Percentiles rank a stretch among this genome's conserved stretches.
Conservation (phyloP, 2,888 invertebrate species). For the Erynnis tages region DNA sequence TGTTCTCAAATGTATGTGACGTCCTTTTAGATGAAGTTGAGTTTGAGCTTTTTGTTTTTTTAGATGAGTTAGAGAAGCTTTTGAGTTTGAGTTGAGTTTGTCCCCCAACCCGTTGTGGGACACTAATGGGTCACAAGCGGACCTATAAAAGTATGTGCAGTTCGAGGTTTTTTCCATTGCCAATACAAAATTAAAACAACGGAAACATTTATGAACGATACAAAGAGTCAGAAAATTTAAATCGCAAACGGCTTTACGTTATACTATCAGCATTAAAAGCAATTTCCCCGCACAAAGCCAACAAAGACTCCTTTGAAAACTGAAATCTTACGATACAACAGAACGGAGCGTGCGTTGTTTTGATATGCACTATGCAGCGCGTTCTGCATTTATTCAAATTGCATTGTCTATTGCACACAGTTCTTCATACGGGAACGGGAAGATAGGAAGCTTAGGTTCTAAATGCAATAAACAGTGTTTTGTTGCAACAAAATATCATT, state of each 20-base stretch:
- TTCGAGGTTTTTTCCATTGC: too few species aligned
- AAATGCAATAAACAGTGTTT: too few species aligned
- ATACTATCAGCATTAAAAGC: slow-evolving; percentile 12
- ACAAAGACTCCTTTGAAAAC: slow-evolving; percentile 21
- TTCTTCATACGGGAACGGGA: slow-evolving; percentile 4
- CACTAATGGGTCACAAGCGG: too few species aligned
- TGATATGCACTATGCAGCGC: slow-evolving; percentile 16
- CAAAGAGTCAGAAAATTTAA: background rate
- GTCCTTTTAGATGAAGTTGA: too few species aligned
- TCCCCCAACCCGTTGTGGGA: too few species aligned
- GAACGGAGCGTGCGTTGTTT: slow-evolving; percentile 19
- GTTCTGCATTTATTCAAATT: slow-evolving; percentile 26
- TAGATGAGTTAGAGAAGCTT: too few species aligned
- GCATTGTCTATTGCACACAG: slow-evolving; percentile 25
- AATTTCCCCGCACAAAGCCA: slow-evolving; percentile 17
- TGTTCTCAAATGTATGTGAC: too few species aligned
- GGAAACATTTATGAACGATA: background rate
- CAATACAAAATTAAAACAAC: background rate
- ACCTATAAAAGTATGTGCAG: too few species aligned
- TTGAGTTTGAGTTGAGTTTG: too few species aligned
- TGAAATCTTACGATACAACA: slow-evolving; percentile 13
- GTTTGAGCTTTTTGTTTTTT: too few species aligned
- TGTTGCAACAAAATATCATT: too few species aligned
- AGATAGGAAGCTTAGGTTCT: background rate
- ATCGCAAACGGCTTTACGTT: background rate